Evolutionary conservation across 2,888 invertebrate genomes (phyloP).

Genomic region (Pseudococcus viburni): DNA sequence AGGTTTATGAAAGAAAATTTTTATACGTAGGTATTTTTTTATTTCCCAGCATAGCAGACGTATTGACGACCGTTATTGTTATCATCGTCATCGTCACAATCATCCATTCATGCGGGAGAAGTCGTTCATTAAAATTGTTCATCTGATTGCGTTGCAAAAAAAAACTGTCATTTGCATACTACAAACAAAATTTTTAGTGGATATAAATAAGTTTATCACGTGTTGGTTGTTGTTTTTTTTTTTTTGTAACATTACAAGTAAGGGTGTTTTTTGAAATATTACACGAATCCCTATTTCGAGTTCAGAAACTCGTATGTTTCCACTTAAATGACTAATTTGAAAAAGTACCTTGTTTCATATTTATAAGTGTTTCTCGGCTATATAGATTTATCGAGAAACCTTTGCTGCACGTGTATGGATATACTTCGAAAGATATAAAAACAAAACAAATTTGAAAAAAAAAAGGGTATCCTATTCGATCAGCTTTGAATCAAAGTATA

Average conservation of each 20-base stretch:
- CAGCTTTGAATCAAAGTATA: no score
- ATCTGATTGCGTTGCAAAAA: neutral
- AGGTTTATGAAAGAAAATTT: neutral
- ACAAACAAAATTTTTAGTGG: no score
- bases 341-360: neutral
- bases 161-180: neutral
- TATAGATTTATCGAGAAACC: neutral
- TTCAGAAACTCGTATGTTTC: constrained; percentile 14
- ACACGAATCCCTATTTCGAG: neutral
- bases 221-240: neutral
- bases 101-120: neutral
- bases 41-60: neutral
- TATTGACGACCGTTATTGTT: neutral
- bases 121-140: constrained; percentile 14
- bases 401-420: neutral
- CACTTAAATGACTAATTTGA: constrained; percentile 14
- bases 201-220: neutral
- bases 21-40: neutral
- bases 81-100: neutral
- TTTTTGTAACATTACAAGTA: neutral
- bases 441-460: neutral
- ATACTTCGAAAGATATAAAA: neutral
- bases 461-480: neutral
- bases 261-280: neutral
- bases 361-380: neutral